phyloP scores from a whole-genome alignment of 2,113 vertebrate genomes.

The Elaphurus davidianus region DNA sequence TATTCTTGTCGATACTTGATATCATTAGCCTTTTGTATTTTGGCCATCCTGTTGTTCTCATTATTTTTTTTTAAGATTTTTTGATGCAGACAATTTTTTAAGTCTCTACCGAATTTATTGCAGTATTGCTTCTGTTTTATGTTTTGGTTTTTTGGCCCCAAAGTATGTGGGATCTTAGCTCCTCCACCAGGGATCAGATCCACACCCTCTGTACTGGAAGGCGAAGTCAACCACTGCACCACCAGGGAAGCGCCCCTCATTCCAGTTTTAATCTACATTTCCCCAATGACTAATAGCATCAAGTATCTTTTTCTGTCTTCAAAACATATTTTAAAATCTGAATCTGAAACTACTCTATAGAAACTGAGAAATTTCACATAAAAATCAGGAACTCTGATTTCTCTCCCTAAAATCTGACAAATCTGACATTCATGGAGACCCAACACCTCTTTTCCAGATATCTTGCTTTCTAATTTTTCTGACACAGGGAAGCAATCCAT shows the following conservation, averaged over 20 bases:
- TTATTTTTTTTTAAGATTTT: background rate
- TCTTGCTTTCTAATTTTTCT: background rate
- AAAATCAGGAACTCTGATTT: background rate
- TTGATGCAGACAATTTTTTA: background rate
- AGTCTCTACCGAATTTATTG: background rate
- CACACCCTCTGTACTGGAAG: background rate
- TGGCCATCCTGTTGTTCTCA: background rate
- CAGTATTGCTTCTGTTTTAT: background rate
- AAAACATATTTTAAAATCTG: background rate
- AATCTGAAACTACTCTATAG: background rate
- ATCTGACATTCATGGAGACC: background rate
- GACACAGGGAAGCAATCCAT: fast-evolving
- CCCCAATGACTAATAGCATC: background rate
- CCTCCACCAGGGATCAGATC: background rate
- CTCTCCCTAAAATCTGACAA: background rate
- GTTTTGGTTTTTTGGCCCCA: background rate
- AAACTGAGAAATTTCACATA: background rate
- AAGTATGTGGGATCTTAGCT: background rate
- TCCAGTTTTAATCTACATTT: background rate
- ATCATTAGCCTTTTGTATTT: background rate
- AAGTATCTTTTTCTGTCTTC: background rate
- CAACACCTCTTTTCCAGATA: background rate
- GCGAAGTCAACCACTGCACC: background rate
- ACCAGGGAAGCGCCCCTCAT: background rate
- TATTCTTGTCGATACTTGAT: background rate